phyloP scores from a whole-genome alignment of 2,888 invertebrate species.

The Tenthredo mesomela region DNA sequence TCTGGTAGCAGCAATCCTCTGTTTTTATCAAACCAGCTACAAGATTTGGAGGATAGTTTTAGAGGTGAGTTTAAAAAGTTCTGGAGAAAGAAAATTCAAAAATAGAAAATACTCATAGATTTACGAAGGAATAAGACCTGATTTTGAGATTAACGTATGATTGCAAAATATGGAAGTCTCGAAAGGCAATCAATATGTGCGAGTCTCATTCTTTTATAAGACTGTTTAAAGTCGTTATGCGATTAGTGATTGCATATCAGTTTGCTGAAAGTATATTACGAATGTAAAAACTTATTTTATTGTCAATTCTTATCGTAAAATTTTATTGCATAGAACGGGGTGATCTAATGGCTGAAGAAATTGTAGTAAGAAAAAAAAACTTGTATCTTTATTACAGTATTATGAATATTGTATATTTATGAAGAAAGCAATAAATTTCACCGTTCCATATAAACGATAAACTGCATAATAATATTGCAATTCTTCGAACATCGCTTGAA shows the following conservation, averaged over 20 bases:
- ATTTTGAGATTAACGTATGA: too few species aligned
- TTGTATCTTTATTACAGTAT: not conserved
- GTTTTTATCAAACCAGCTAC: constrained; percentile 74
- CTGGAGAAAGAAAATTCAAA: not conserved
- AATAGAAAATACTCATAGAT: not conserved
- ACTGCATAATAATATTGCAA: not conserved
- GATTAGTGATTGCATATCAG: too few species aligned
- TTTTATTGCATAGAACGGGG: not conserved
- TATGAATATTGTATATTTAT: constrained; percentile 10
- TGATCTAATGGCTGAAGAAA: not conserved
- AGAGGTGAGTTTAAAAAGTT: constrained; percentile 67
- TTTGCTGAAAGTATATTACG: too few species aligned
- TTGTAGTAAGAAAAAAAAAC: not conserved
- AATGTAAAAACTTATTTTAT: not conserved
- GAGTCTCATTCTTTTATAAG: too few species aligned
- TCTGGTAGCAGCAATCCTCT: constrained; percentile 68
- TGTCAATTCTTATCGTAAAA: not conserved
- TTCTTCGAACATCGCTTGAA: not conserved
- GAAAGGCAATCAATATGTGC: too few species aligned
- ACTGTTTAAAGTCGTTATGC: too few species aligned
- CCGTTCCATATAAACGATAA: not conserved
- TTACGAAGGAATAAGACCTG: not conserved
- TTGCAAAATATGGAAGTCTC: too few species aligned
- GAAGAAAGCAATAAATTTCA: constrained; percentile 15
- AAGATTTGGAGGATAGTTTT: constrained; percentile 73